A percentile compares a stretch with the other conserved stretches of the same genome.
These are phyloP conservation scores for Apis mellifera DNA, from an alignment of 1,140 invertebrate genomes.

Conservation along the genomic window Amel_HAv3.1 CM009933.2:1891001-1891500, in stretches of 20 bases:
- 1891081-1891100: conserved; percentile 61
- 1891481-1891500: no score
- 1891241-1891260: conserved; percentile 49
- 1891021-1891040: conserved; percentile 15
- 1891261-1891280: conserved; percentile 65
- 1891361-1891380: conserved; percentile 79
- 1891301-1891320: conserved; percentile 54
- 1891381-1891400: conserved; percentile 64
- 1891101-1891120: conserved; percentile 77
- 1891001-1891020: conserved; percentile 70
- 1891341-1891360: conserved; percentile 78
- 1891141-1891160: conserved; percentile 81
- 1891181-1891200: conserved; percentile 76
- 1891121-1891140: conserved; percentile 81
- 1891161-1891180: conserved; percentile 81
- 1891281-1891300: conserved; percentile 70
- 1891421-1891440: conserved; percentile 69
- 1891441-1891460: conserved; percentile 70
- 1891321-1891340: conserved; percentile 76
- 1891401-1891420: conserved; percentile 75
- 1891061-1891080: conserved; percentile 65
- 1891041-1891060: conserved; percentile 10
- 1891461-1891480: neutral
- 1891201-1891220: conserved; percentile 74
- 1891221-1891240: conserved; percentile 69